Conservation (phyloP, 2,888 invertebrate species). For the Oscheius sp. region DNA sequence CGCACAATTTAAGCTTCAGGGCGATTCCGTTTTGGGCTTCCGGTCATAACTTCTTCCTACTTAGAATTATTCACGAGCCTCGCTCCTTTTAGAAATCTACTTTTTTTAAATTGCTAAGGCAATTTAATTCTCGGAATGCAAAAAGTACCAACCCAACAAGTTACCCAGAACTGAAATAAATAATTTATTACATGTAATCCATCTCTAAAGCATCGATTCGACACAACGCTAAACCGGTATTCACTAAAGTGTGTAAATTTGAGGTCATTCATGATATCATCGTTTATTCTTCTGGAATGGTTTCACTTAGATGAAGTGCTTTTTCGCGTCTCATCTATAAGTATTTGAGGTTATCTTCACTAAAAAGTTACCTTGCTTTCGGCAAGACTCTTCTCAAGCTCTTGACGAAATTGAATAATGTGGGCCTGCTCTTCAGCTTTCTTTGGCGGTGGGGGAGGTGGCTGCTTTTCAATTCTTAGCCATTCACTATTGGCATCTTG, state of each 20-base stretch:
- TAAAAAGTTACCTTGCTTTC: constrained; percentile 9
- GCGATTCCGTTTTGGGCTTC: too few relatives aligned
- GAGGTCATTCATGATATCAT: not conserved
- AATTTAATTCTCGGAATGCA: not conserved
- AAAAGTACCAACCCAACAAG: not conserved
- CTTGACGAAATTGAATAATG: constrained; percentile 6
- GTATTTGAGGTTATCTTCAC: not conserved
- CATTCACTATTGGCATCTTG: constrained; percentile 28
- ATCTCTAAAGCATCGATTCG: constrained; percentile 18
- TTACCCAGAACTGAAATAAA: not conserved
- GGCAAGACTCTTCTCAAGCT: constrained; percentile 9
- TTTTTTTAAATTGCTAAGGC: not conserved
- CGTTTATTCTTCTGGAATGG: constrained; percentile 16
- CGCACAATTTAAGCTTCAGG: too few relatives aligned
- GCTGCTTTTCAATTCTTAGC: constrained; percentile 16
- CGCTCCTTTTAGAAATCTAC: too few relatives aligned
- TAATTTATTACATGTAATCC: not conserved
- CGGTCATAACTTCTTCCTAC: too few relatives aligned
- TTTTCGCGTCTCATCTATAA: constrained; percentile 8
- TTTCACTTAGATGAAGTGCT: not conserved
- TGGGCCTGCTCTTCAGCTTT: not conserved
- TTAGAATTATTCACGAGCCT: too few relatives aligned
- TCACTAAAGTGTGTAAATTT: not conserved
- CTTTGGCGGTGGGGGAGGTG: not conserved
- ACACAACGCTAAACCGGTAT: constrained; percentile 15